Percentiles rank a stretch among this genome's conserved stretches.
These are phyloP conservation scores for Lipotes vexillifer DNA, from an alignment of 2,113 vertebrate genomes.

Conservation along the genomic window DNA sequence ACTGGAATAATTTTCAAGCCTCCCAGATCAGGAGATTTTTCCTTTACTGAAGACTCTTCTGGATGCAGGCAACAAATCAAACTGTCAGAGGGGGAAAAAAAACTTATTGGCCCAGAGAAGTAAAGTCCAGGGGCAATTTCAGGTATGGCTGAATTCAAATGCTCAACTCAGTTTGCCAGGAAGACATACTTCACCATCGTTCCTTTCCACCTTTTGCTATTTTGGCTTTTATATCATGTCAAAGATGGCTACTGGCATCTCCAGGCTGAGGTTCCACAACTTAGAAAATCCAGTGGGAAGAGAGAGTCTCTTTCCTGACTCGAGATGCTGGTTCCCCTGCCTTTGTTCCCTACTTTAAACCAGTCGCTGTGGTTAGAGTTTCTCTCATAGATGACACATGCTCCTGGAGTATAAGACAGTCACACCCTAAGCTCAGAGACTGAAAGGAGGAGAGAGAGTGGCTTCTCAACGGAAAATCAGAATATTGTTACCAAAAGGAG, in stretches of 20 bases:
- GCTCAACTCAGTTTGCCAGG: background rate
- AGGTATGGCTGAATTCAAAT: background rate
- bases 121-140: background rate
- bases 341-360: background rate
- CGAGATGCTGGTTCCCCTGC: background rate
- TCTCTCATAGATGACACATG: background rate
- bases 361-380: background rate
- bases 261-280: background rate
- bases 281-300: background rate
- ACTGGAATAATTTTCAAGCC: background rate
- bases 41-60: background rate
- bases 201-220: background rate
- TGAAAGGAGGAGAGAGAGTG: background rate
- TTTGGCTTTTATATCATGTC: background rate
- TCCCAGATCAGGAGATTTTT: background rate
- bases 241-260: background rate
- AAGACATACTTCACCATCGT: background rate
- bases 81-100: background rate
- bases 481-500: background rate
- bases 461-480: background rate
- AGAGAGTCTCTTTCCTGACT: background rate
- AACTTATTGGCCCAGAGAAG: background rate
- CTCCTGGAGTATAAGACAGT: background rate
- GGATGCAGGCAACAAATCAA: background rate
- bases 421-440: background rate